These are phyloP conservation scores for Cydia fagiglandana DNA, from an alignment of 1,140 invertebrate species.

Conservation along the genomic window DNA sequence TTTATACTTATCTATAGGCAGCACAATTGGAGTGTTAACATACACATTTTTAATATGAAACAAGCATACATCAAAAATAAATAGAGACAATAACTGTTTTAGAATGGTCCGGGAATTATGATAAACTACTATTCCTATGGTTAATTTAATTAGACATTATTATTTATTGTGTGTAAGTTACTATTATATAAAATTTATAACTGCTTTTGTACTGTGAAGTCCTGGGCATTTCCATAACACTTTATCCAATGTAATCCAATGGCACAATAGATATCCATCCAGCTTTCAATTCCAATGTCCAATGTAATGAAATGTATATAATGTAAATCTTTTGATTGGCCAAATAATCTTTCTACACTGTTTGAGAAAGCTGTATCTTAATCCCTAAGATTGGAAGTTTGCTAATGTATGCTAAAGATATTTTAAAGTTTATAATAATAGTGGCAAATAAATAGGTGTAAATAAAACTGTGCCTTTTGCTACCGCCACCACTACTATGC, in stretches of 20 bases:
- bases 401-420: conserved; percentile 44
- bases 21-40: conserved; percentile 7
- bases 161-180: conserved; percentile 19
- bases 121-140: neutral
- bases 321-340: conserved; percentile 16
- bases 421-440: conserved; percentile 42
- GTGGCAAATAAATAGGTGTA: conserved; percentile 59
- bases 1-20: neutral
- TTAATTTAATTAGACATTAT: conserved; percentile 17
- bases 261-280: neutral
- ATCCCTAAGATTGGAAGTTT: conserved; percentile 36
- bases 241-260: neutral
- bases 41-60: neutral
- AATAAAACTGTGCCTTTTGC: conserved; percentile 40
- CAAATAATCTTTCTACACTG: neutral
- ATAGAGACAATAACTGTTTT: conserved; percentile 29
- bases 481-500: neutral
- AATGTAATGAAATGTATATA: conserved; percentile 1
- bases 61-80: conserved; percentile 10
- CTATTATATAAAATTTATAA: conserved; percentile 12
- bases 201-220: conserved; percentile 24
- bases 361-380: conserved; percentile 20
- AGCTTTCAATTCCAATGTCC: conserved; percentile 20
- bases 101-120: neutral
- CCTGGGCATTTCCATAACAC: neutral